A percentile compares a stretch with the other conserved stretches of the same genome.
phyloP scores from a whole-genome alignment of 2,888 invertebrate species.

The Ischnus inquisitorius region DNA sequence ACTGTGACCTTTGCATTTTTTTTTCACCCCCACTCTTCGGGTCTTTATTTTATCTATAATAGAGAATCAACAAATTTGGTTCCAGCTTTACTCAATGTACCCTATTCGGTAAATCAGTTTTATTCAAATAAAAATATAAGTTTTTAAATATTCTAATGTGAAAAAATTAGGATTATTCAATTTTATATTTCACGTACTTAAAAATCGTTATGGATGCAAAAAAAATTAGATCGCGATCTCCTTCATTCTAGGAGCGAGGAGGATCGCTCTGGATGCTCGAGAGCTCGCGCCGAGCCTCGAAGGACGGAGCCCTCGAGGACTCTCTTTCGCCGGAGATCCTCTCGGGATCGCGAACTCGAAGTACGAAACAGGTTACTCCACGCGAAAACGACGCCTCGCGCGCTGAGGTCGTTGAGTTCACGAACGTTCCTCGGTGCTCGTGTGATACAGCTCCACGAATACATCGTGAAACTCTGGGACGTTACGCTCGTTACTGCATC shows the following conservation, averaged over 20 bases:
- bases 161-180: too few species aligned
- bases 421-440: constrained; percentile 5
- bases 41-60: too few species aligned
- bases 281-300: neutral
- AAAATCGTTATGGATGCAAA: neutral
- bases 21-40: neutral
- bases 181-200: too few species aligned
- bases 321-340: neutral
- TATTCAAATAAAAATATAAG: too few species aligned
- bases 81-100: too few species aligned
- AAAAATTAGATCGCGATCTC: neutral
- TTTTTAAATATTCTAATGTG: too few species aligned
- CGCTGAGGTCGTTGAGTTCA: constrained; percentile 30
- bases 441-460: neutral
- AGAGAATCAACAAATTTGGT: too few species aligned
- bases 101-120: too few species aligned
- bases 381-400: neutral
- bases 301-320: neutral
- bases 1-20: neutral
- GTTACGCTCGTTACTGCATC: neutral
- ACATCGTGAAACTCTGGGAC: neutral
- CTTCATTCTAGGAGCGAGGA: neutral
- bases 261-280: neutral
- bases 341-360: constrained; percentile 17
- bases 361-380: constrained; percentile 31